phyloP scores from a whole-genome alignment of 2,888 invertebrate genomes.

The Pteria penguin region DNA sequence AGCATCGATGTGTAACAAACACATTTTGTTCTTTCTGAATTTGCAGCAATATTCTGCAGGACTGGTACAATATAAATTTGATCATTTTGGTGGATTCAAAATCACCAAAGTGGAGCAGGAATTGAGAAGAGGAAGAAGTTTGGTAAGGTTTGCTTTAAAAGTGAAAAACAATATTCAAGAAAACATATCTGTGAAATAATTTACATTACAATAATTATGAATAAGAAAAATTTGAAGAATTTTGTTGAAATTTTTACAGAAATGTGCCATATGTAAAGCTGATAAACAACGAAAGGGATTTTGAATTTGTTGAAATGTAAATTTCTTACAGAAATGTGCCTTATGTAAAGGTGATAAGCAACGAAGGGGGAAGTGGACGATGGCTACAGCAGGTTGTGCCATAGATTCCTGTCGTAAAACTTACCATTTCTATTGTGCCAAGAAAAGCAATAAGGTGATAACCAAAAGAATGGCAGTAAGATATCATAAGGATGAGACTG shows the following conservation, averaged over 20 bases:
- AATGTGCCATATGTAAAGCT: not conserved
- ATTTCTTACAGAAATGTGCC: constrained; percentile 86
- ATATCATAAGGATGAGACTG: constrained; percentile 5
- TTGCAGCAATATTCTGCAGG: constrained; percentile 75
- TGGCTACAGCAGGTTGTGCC: constrained; percentile 87
- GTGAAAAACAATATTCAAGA: too few species aligned
- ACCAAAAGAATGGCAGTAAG: constrained; percentile 34
- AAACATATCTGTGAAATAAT: too few species aligned
- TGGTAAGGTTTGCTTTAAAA: constrained; percentile 83
- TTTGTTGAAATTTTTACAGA: not conserved
- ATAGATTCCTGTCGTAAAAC: constrained; percentile 83
- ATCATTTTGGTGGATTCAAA: constrained; percentile 72
- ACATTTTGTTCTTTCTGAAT: too few species aligned
- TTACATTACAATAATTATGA: not conserved
- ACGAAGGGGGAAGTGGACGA: constrained; percentile 64
- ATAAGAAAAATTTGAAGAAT: not conserved
- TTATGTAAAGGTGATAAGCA: constrained; percentile 83
- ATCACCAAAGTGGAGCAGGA: constrained; percentile 81
- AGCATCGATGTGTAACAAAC: too few species aligned
- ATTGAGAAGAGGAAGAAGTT: constrained; percentile 83
- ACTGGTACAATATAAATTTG: constrained; percentile 68
- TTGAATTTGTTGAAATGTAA: too few species aligned
- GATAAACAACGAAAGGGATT: not conserved
- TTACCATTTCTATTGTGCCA: constrained; percentile 88
- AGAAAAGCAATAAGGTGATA: constrained; percentile 4